These are phyloP conservation scores for Eurytoma adleriae DNA, from an alignment of 2,888 invertebrate genomes.

Conservation along the genomic window DNA sequence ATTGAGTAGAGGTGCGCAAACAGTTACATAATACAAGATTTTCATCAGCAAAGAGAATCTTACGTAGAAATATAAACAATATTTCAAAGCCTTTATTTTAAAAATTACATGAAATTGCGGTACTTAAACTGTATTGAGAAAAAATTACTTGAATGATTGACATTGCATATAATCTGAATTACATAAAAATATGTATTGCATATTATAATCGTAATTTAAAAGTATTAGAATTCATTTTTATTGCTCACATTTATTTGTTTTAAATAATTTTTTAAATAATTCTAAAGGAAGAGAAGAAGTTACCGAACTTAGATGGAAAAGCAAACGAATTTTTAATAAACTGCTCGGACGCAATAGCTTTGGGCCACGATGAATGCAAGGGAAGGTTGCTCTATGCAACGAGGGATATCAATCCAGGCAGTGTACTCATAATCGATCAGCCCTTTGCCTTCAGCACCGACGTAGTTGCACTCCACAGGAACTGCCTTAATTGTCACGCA, in stretches of 20 bases:
- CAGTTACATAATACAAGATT: no score
- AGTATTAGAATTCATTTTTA: background rate
- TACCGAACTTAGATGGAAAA: constrained; percentile 59
- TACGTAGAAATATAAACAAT: no score
- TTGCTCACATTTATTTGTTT: background rate
- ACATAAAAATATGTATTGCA: background rate
- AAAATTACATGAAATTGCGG: background rate
- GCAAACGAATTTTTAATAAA: constrained; percentile 61
- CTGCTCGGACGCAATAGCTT: constrained; percentile 68
- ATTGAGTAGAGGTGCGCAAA: background rate
- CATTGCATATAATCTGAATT: background rate
- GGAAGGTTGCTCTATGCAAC: constrained; percentile 76
- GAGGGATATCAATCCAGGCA: constrained; percentile 73
- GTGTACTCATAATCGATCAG: constrained; percentile 69
- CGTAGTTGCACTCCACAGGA: constrained; percentile 63
- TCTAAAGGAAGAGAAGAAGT: constrained; percentile 15
- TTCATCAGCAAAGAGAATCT: no score
- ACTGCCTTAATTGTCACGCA: constrained; percentile 70
- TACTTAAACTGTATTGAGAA: background rate
- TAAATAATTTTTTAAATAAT: background rate
- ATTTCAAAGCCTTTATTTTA: no score
- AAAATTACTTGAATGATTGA: background rate
- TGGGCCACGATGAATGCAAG: constrained; percentile 61
- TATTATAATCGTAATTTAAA: background rate
- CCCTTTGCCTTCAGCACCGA: constrained; percentile 71